Evolutionary conservation across 2,888 invertebrate genomes (phyloP).

Genomic region (Nomada lathburiana): DNA sequence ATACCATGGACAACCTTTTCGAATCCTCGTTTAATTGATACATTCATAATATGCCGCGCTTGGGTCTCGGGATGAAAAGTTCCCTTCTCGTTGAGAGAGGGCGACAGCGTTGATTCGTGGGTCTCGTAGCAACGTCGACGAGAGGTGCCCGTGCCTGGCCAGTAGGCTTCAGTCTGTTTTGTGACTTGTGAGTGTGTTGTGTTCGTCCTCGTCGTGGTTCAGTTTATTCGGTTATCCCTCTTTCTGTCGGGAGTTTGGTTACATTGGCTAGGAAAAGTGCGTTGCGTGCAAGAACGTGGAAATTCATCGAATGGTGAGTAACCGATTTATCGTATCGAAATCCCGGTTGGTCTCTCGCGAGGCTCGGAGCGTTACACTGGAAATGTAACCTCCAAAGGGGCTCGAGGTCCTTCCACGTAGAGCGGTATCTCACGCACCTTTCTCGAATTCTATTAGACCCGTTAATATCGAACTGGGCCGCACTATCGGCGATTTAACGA

Average conservation of each 20-base stretch:
- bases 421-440: conserved; percentile 4
- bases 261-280: conserved; percentile 15
- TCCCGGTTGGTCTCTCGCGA: conserved; percentile 25
- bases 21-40: too few relatives aligned
- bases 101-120: conserved; percentile 20
- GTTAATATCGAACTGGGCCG: neutral
- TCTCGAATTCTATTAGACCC: neutral
- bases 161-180: conserved; percentile 76
- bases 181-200: conserved; percentile 75
- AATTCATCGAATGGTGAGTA: conserved; percentile 47
- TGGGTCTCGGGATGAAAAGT: neutral
- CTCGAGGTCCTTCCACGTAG: conserved; percentile 58
- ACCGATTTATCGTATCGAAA: conserved; percentile 7
- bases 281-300: conserved; percentile 6
- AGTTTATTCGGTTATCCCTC: conserved; percentile 46
- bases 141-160: conserved; percentile 42
- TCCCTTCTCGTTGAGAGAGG: conserved; percentile 4
- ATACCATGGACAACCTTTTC: neutral
- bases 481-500: conserved; percentile 5
- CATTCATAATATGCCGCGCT: conserved; percentile 38
- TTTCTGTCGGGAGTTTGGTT: conserved; percentile 52
- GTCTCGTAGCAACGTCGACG: conserved; percentile 51
- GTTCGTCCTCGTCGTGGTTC: conserved; percentile 58
- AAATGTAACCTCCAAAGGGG: conserved; percentile 71
- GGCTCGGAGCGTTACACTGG: conserved; percentile 38